These are phyloP conservation scores for Pipra filicauda DNA, from an alignment of 2,113 vertebrate species.

Conservation along the genomic window DNA sequence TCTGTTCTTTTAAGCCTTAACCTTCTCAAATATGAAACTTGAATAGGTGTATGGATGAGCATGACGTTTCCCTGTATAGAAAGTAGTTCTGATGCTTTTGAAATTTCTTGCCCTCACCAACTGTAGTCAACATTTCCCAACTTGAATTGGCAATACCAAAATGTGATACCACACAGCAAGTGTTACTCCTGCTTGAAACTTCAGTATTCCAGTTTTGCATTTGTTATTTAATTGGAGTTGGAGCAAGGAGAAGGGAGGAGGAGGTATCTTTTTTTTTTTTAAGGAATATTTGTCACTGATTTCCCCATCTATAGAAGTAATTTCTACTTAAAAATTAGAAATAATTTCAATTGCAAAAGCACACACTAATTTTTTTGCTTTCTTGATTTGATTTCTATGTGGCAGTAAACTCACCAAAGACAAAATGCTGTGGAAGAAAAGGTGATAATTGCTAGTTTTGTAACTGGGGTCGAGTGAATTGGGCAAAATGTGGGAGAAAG, in stretches of 20 bases:
- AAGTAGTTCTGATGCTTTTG: neutral
- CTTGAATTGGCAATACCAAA: neutral
- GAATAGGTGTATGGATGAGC: neutral
- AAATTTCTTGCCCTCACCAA: neutral
- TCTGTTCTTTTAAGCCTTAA: neutral
- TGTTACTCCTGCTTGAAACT: neutral
- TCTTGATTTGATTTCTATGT: neutral
- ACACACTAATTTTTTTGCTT: neutral
- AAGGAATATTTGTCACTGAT: neutral
- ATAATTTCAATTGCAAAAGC: neutral
- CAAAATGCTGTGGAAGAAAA: neutral
- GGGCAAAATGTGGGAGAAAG: neutral
- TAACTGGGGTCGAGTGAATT: neutral
- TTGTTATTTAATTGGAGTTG: neutral
- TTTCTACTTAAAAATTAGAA: neutral
- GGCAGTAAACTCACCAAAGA: neutral
- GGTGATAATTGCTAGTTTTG: neutral
- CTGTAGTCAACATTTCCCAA: neutral
- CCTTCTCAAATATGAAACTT: neutral
- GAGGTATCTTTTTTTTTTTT: neutral
- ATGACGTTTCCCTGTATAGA: neutral
- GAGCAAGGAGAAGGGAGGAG: rapidly evolving
- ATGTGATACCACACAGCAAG: neutral
- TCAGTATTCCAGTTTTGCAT: neutral
- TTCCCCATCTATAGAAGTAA: neutral